Evolutionary conservation across 2,797 vertebrate genomes (phyloP).

Genomic region (Podarcis lilfordi): DNA sequence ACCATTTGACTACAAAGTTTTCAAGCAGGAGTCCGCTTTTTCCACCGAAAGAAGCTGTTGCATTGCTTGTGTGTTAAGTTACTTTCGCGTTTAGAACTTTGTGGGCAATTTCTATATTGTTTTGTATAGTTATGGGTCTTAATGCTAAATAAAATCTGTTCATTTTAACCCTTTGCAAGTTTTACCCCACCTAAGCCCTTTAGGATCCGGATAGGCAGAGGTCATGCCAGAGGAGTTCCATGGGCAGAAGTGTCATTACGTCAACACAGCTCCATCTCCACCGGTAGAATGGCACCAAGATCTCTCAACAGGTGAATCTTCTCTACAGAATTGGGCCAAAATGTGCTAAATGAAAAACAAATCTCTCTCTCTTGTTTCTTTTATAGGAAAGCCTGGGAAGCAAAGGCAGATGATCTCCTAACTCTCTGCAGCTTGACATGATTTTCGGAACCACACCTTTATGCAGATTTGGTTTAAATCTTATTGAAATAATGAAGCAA

Average conservation of each 20-base stretch:
- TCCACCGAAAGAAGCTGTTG: too few species aligned
- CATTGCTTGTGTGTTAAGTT: too few species aligned
- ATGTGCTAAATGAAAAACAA: not conserved
- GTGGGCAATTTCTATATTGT: too few species aligned
- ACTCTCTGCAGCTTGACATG: conserved; percentile 12
- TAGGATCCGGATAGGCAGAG: too few species aligned
- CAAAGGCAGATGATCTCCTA: conserved; percentile 16
- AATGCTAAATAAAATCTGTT: too few species aligned
- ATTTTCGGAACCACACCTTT: not conserved
- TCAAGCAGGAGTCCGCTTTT: too few species aligned
- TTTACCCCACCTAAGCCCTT: too few species aligned
- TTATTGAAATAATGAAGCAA: conserved; percentile 39
- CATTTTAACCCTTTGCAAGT: too few species aligned
- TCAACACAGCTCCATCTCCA: not conserved
- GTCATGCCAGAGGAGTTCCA: not conserved
- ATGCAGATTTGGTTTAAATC: not conserved
- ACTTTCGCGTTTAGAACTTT: too few species aligned
- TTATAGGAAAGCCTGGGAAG: conserved; percentile 21
- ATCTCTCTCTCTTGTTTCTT: not conserved
- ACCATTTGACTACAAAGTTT: too few species aligned
- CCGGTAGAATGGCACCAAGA: not conserved
- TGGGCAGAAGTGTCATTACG: not conserved
- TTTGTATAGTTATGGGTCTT: too few species aligned
- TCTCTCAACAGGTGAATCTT: not conserved
- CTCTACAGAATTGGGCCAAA: not conserved